These are phyloP conservation scores for Chlorodrepanis virens DNA, from an alignment of 2,113 vertebrate species.

Conservation along the genomic window DNA sequence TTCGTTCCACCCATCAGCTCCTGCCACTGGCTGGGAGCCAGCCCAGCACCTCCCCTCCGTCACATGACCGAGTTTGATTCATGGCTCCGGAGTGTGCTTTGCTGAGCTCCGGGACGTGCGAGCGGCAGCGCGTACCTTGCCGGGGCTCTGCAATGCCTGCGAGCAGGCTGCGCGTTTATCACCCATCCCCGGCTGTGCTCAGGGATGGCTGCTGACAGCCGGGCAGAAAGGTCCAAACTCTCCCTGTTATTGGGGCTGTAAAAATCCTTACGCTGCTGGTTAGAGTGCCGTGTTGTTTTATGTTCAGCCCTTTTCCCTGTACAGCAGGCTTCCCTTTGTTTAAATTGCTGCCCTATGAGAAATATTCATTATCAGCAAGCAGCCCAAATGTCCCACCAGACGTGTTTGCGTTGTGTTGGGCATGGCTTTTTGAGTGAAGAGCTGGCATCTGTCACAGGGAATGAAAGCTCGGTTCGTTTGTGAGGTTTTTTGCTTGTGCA, in stretches of 20 bases:
- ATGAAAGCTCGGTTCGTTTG: background rate
- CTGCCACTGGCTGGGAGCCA: slow-evolving; percentile 67
- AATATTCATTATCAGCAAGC: background rate
- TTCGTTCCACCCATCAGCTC: slow-evolving; percentile 67
- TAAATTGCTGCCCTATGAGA: background rate
- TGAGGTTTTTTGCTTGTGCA: background rate
- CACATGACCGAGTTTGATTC: slow-evolving; percentile 65
- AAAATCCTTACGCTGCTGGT: background rate
- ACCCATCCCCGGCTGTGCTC: background rate
- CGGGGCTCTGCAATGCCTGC: background rate
- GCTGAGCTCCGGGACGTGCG: background rate
- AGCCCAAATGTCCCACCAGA: background rate
- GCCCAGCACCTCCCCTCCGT: slow-evolving; percentile 58
- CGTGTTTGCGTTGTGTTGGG: background rate
- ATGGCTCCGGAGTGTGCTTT: background rate
- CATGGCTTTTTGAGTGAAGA: background rate
- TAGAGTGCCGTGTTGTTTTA: background rate
- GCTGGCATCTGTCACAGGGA: background rate
- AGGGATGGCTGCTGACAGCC: background rate
- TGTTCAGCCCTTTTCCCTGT: background rate
- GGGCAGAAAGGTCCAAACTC: background rate
- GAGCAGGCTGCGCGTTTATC: accelerated
- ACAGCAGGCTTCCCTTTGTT: background rate
- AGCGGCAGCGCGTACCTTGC: accelerated
- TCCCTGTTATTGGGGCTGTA: background rate